Evolutionary conservation across 2,888 invertebrate genomes (phyloP), one percentile per base, ranked within the genome.

Genomic region (Kryphioiulus occultus): DNA sequence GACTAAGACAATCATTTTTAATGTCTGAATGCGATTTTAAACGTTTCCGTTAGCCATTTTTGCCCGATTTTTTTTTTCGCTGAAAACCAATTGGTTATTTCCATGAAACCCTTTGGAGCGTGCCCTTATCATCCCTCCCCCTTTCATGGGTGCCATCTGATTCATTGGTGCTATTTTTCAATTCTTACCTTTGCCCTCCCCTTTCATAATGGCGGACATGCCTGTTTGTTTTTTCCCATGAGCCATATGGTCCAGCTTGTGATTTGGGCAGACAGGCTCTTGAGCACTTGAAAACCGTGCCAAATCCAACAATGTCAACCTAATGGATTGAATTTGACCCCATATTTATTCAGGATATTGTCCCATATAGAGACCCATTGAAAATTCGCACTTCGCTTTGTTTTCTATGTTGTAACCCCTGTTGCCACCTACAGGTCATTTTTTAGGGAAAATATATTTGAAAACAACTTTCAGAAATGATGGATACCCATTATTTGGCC

Each of bases 301-400:
- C 68, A 68, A 68, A 68, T 68, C 26, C 26, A 68, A 68, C 68
- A 68, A 68, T 68, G 68, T 26, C 26, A 26, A 26, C 68, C 26
- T 68, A 68, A 68, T 68, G 68, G 68, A 68, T 68, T 68, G 68
- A 26, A 68, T 68, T 68, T 68, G 68, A 68, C 68, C 68, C 68
- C 26, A 68, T 68, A 26, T 68, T 68, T 68, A 68, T 68, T 68
- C 26, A 68, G 68, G 68, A 68, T 68, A 26, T 22, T 68, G 68
- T 68, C 68, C 68, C 22, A 26, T 12, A 10, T 10, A 68, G 68
- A 10, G 68, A 2, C 26, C 26, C 22, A 17, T 15, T 47, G 47
- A 47, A 47, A 47, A 12, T 47, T 47, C 4, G 12, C 68, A 68
- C 26, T 7, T 68, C 26, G 68, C 68, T 68, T 68, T 68, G 68